Base-by-base conservation (phyloP, 1,140 invertebrate genomes). In the Brachionus angularis region DNA sequence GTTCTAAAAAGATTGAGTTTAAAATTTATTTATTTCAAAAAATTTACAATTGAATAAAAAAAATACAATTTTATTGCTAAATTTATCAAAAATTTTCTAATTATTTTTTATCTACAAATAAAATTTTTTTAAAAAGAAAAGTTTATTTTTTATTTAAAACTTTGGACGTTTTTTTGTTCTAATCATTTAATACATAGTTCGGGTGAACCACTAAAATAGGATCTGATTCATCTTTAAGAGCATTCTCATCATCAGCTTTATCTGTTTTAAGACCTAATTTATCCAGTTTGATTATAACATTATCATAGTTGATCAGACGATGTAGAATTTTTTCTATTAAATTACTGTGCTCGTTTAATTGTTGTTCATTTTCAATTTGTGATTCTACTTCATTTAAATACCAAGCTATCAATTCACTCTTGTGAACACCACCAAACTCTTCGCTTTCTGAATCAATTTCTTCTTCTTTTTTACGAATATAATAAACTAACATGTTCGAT, bases 321-420 rank as follows among this genome's bases (percentile, higher is more conserved):
- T 96, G 91, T 55, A 98, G 88, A 72, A 98, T 89, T 84, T 96
- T 96, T 78, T 97, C 93, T n/a, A 94, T 88, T 3, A 97, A 79
- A 18, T 85, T 85, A 82, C 96, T 97, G 76, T 88, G 87, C 76
- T 93, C 89, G 14, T 95, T 79, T 3, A 98, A 80, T 76, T 98
- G 93, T 18, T 90, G 89, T 80, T 97, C 94, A 1, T 86, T 85
- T 75, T 94, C 90, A 18, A 50, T 50, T 27, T 70, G 67, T 1
- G 46, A 70, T 27, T 70, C 50, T 3, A 71, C 46, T 21, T 71
- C 34, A 46, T 61, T 71, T 39, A 71, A 49, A 34, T 71, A 71
- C 70, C 70, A 71, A 34, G 25, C 50, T 14, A 71, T 44, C 10
- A 71, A 31, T 33, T 71, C 70, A 33, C 49, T 53, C 23, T 53